Base-by-base conservation (phyloP, 2,113 vertebrate genomes). In the Balaeniceps rex region DNA sequence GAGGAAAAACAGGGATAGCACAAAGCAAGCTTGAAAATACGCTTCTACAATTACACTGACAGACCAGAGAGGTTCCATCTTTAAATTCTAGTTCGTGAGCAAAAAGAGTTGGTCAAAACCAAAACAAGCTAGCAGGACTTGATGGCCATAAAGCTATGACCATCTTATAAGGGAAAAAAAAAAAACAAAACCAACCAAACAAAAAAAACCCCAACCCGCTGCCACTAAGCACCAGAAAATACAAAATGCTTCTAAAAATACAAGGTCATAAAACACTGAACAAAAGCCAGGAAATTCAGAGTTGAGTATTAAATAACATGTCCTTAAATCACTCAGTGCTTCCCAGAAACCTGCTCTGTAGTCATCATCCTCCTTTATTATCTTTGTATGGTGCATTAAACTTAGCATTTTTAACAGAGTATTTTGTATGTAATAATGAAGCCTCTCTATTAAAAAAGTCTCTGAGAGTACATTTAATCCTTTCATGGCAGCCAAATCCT, bases 171-270 rank as follows among this genome's bases (percentile, higher is more conserved):
- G 21, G 40, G 12, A 29, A 55, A 47, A 28, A 36, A 40, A 66
- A 10, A 26, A 17, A 33, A 34, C 60, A 49, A 46, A 12, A 11
- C 42, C 42, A 44, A n/a, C n/a, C n/a, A 44, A 28, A 55, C 42
- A 24, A 36, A 38, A 65, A 12, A 49, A 51, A 14, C 19, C 23
- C 49, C 18, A 78, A 76, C 13, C 40, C 6, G 2, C n/a, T 0
- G 5, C 38, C 60, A 77, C 71, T 82, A 88, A 83, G 60, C 51
- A 91, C 54, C 40, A 95, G 66, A 93, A 97, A 93, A 93, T 4
- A 95, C 33, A 90, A 83, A 95, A 96, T 25, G 46, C 66, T 97
- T 91, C 95, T 97, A 95, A 97, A 97, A 94, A 92, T 93, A 94
- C 58, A 81, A 90, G 58, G 65, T 68, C 94, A 90, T 88, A 90